Base-by-base conservation (phyloP, 2,888 invertebrate species). In the Cataglyphis altisquamis region DNA sequence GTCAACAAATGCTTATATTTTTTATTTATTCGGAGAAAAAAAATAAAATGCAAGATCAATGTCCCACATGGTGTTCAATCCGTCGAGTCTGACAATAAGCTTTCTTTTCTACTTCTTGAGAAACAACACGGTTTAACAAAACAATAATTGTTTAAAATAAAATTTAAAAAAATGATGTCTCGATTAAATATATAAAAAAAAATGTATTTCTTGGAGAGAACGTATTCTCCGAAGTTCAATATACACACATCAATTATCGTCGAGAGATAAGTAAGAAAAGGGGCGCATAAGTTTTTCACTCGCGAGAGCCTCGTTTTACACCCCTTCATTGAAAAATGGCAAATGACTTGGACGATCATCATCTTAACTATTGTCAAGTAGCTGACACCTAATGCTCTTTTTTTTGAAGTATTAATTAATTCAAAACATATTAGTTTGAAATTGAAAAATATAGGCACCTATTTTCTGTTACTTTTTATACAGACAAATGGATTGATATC, bases 231-330 rank as follows among this genome's bases (percentile, higher is more conserved):
- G 4, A 41, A 18, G 3, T 39, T 64, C 15, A 3, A 57, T 39
- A n/a, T n/a, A 36, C 60, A 36, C 36, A 60, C 18, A 45, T 78
- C 45, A 12, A 48, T 52, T 52, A 52, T 9, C n/a, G n/a, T 52
- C 60, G 41, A 80, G 70, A 45, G 55, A 3, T 57, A 68, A 68
- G 60, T 45, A 68, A 68, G 60, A 60, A 32, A 60, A 60, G 18
- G 62, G 41, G 60, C 70, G 68, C 36, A 12, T 36, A 45, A 60
- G 3, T 39, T 60, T 29, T 75, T 21, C 36, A 62, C 32, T 48
- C 45, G 60, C 60, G 67, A 68, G 60, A 80, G 36, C 21, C 25
- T 80, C 36, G 18, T 60, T 25, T 32, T 60, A 45, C 32, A 36
- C 29, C n/a, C 39, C 18, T 66, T 41, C 18, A 6, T n/a, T 21